A percentile compares a stretch with the other conserved stretches of the same genome.
These are phyloP conservation scores for Perithous albicinctus DNA, from an alignment of 2,888 invertebrate species.

Conservation along the genomic window DNA sequence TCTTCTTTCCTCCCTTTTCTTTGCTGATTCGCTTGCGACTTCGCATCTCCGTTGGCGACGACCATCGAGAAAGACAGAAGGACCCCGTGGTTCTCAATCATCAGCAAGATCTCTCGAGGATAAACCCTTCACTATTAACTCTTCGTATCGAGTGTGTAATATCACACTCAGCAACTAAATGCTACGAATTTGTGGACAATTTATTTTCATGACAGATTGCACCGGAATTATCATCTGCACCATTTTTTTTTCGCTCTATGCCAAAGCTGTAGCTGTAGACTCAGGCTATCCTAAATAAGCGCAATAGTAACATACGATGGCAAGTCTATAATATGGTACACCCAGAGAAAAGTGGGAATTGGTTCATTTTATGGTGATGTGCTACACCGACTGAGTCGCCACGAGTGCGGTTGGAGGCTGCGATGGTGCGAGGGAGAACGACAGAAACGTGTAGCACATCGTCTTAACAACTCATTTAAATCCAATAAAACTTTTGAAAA, in stretches of 20 bases:
- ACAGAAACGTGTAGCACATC: no score
- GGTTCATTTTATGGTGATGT: no score
- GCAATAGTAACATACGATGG: conserved; percentile 1
- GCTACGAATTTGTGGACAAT: conserved; percentile 13
- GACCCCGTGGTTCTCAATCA: conserved; percentile 65
- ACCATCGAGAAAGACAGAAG: conserved; percentile 27
- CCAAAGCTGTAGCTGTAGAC: neutral
- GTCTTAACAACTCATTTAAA: no score
- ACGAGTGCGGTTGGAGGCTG: no score
- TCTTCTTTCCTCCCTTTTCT: conserved; percentile 49
- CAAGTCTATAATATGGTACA: conserved; percentile 28
- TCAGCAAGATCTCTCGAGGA: conserved; percentile 36
- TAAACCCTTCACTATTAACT: neutral
- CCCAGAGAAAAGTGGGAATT: no score
- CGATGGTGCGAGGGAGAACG: no score
- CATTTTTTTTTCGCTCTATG: neutral
- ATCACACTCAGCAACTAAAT: neutral
- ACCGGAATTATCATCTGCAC: neutral
- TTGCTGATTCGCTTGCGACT: conserved; percentile 37
- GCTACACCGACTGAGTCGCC: no score
- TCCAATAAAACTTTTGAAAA: no score
- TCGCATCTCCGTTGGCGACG: conserved; percentile 29
- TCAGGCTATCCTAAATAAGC: neutral
- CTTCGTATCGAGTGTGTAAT: neutral
- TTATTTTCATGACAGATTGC: neutral